Evolutionary conservation across 1,140 invertebrate species (phyloP).

Genomic region (Drosophila funebris): DNA sequence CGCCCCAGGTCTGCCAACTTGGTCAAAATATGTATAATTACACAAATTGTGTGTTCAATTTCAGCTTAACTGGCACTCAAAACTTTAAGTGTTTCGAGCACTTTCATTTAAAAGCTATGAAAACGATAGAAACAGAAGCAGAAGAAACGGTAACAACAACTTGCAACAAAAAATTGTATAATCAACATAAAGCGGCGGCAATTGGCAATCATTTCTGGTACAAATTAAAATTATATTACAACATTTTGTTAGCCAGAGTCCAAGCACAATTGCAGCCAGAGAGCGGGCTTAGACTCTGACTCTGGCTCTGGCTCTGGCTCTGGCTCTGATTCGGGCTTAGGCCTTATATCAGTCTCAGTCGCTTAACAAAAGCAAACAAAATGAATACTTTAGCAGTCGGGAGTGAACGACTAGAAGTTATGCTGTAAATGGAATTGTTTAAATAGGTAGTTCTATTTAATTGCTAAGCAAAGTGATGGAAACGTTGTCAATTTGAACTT

Average conservation of each 20-base stretch:
- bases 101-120: constrained; percentile 32
- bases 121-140: constrained; percentile 9
- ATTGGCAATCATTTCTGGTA: constrained; percentile 80
- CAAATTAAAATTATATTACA: constrained; percentile 80
- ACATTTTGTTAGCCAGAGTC: constrained; percentile 65
- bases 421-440: not conserved
- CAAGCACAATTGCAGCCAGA: constrained; percentile 32
- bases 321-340: not conserved
- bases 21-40: constrained; percentile 60
- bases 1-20: constrained; percentile 2
- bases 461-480: too few species aligned
- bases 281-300: constrained; percentile 4
- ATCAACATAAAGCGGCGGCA: constrained; percentile 66
- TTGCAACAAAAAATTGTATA: constrained; percentile 60
- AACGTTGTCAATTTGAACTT: too few species aligned
- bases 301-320: not conserved
- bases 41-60: constrained; percentile 65
- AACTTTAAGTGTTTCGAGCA: constrained; percentile 31
- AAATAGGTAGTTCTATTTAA: too few species aligned
- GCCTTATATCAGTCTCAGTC: constrained; percentile 17
- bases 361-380: constrained; percentile 12
- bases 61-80: constrained; percentile 31
- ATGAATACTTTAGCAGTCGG: not conserved
- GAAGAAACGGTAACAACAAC: constrained; percentile 1
- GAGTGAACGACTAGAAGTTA: not conserved